Percentiles rank a stretch among this genome's conserved stretches.
phyloP scores from a whole-genome alignment of 2,797 vertebrate species.

The Cryptoprocta ferox region DNA sequence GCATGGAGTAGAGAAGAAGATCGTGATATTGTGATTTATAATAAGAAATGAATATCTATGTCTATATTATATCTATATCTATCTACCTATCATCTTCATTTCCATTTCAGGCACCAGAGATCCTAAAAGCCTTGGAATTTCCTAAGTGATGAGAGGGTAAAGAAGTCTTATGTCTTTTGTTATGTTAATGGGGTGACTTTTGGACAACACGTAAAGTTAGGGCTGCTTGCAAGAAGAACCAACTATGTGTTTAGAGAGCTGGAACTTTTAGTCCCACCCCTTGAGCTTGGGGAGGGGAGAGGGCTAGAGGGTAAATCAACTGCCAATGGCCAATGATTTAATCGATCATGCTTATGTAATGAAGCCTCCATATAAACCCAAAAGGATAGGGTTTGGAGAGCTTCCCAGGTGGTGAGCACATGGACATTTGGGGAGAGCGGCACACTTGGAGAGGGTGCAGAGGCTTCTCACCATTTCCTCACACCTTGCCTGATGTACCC shows the following conservation, averaged over 20 bases:
- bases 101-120: neutral
- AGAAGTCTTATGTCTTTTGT: neutral
- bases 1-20: neutral
- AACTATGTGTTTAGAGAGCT: neutral
- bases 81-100: neutral
- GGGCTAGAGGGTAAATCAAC: neutral
- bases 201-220: neutral
- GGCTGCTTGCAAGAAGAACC: neutral
- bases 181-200: neutral
- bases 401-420: neutral
- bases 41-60: neutral
- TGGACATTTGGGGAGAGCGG: neutral
- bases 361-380: neutral
- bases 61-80: neutral
- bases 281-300: neutral
- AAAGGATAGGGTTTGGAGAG: neutral
- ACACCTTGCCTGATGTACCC: too few relatives aligned
- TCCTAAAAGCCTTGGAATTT: neutral
- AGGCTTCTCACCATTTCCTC: neutral
- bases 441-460: neutral
- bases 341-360: neutral
- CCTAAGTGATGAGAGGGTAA: neutral
- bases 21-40: neutral
- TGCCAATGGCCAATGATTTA: neutral
- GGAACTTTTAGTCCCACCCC: neutral